Conservation (phyloP, 2,113 vertebrate species). For the Psilopsiagon aymara region DNA sequence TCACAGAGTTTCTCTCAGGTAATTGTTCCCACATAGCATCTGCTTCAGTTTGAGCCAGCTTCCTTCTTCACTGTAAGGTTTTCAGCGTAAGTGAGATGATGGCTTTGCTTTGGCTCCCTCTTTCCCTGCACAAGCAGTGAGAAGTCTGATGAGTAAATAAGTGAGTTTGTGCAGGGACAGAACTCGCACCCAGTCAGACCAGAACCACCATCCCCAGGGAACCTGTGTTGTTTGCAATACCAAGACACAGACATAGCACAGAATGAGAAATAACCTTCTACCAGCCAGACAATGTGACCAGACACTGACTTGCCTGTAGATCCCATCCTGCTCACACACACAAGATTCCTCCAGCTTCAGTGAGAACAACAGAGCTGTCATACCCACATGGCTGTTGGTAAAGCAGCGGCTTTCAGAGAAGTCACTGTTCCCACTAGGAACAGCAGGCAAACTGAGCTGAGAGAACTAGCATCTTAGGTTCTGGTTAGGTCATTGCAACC, state of each 20-base stretch:
- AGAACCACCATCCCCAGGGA: background rate
- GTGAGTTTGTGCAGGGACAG: background rate
- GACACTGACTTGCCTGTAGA: background rate
- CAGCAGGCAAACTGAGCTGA: background rate
- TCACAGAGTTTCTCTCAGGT: conserved; percentile 61
- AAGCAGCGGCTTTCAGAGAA: background rate
- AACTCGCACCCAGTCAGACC: background rate
- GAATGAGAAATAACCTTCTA: background rate
- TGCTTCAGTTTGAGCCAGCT: conserved; percentile 47
- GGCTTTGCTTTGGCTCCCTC: background rate
- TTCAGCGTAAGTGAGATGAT: background rate
- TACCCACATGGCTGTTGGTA: background rate
- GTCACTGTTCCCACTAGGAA: background rate
- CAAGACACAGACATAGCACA: background rate
- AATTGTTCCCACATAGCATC: conserved; percentile 71
- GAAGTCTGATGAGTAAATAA: background rate
- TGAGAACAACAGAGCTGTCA: background rate
- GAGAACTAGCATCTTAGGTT: background rate
- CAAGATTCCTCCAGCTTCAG: background rate
- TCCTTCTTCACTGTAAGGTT: conserved; percentile 9
- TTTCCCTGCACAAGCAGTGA: background rate
- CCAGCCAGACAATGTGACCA: background rate
- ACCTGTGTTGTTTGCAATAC: background rate
- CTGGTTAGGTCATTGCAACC: conserved; percentile 28
- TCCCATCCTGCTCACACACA: background rate